Evolutionary conservation across 1,140 invertebrate genomes (phyloP), one percentile per base, ranked within the genome.

Genomic region (Brachionus angularis): DNA sequence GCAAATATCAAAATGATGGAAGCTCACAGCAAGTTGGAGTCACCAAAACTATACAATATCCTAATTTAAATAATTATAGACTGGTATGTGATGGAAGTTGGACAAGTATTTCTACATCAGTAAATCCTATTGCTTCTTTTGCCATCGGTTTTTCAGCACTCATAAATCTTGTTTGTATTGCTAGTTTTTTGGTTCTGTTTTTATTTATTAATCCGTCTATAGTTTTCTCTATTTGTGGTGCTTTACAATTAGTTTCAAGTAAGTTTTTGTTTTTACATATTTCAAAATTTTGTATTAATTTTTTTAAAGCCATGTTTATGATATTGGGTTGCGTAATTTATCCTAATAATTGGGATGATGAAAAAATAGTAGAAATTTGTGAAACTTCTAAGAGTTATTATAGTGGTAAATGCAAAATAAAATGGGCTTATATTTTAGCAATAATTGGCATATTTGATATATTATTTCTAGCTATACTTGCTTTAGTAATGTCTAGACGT

Each of bases 371-470:
- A 58, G 86, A 88, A 73, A 89, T 95, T 1, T 98, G 95, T 78
- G 92, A 91, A 29, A 67, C 62, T 7, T 67, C 62, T 0, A 67
- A 34, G 16, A 67, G 62, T 49, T 67, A 67, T 50, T 47, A 8
- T 23, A 67, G 62, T 67, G 62, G 62, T 47, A 67, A 46, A 10
- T 67, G 62, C 31, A 0, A 31, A 47, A 67, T 67, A 29, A 86
- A 93, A 73, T 98, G 95, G 95, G 93, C 93, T 0, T 96, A 92
- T 82, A 86, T 95, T 5, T 83, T 98, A 71, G 92, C 92, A 12
- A 88, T 92, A 53, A 93, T 97, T 52, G 89, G 89, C 0, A 89
- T 93, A 72, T 83, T 95, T 73, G 94, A 98, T 80, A 91, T 91
- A 27, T 83, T 89, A 8, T 91, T 94, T 53, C 83, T 98, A 49